Percentiles rank a stretch among this genome's conserved stretches.
Conservation (phyloP, 1,140 invertebrate species). For the Drosophila trapezifrons region DNA sequence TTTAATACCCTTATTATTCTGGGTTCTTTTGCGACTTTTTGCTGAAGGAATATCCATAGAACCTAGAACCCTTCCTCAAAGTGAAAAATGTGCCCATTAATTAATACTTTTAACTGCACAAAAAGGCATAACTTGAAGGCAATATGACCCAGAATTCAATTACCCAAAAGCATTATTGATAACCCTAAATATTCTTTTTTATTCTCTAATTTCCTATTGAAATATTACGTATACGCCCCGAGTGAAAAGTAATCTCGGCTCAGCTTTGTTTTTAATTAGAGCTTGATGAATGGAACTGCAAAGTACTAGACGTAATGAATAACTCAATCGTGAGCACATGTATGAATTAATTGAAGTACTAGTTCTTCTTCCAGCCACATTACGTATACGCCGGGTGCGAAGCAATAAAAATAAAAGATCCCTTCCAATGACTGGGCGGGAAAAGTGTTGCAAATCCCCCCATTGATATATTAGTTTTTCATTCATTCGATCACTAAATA, state of each 20-base stretch:
- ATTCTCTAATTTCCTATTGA: no score
- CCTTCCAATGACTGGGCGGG: neutral
- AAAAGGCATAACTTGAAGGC: neutral
- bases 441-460: slow-evolving; percentile 9
- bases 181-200: no score
- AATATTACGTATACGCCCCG: slow-evolving; percentile 14
- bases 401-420: slow-evolving; percentile 5
- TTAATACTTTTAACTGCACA: neutral
- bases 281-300: neutral
- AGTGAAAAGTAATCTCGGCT: neutral
- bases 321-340: neutral
- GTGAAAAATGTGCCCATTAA: no score
- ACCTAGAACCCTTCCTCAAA: no score
- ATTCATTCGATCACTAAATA: slow-evolving; percentile 2
- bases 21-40: no score
- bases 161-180: no score
- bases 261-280: slow-evolving; percentile 3
- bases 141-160: neutral
- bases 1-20: neutral
- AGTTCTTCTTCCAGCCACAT: neutral
- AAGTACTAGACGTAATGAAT: neutral
- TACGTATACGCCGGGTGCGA: slow-evolving; percentile 16
- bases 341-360: neutral
- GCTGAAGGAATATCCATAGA: no score
- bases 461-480: slow-evolving; percentile 16